Conservation (phyloP, 2,113 vertebrate species). For the Sander vitreus region DNA sequence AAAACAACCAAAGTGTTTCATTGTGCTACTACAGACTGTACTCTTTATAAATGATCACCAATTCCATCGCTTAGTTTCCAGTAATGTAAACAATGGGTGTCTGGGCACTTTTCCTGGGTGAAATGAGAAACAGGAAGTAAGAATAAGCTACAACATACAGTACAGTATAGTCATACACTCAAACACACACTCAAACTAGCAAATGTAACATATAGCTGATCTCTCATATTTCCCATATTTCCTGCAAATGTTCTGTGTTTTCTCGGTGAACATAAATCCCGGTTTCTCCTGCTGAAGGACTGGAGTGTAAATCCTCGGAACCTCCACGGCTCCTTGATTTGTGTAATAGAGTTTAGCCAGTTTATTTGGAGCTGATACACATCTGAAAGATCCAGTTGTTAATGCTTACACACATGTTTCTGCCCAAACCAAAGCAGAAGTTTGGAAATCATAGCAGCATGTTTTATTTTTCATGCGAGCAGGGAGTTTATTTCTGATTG, state of each 20-base stretch:
- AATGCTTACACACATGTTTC: neutral
- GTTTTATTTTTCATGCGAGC: conserved; percentile 35
- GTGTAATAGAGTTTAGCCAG: neutral
- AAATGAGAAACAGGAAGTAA: neutral
- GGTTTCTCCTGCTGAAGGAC: neutral
- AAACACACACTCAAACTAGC: neutral
- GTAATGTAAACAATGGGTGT: neutral
- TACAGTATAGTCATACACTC: neutral
- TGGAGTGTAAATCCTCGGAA: neutral
- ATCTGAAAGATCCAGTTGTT: conserved; percentile 3
- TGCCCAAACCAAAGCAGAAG: neutral
- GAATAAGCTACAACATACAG: neutral
- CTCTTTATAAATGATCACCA: neutral
- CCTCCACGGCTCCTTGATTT: neutral
- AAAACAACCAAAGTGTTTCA: neutral
- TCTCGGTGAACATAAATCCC: neutral
- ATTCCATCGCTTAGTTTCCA: neutral
- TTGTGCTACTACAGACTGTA: neutral
- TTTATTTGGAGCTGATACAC: conserved; percentile 13
- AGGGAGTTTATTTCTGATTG: conserved; percentile 46
- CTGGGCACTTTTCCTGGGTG: neutral
- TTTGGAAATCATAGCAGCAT: conserved; percentile 30
- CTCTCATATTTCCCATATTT: neutral
- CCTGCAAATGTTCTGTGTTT: neutral
- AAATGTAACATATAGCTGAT: neutral